phyloP scores from a whole-genome alignment of 2,888 invertebrate species.

The Ornithoptera priamus region DNA sequence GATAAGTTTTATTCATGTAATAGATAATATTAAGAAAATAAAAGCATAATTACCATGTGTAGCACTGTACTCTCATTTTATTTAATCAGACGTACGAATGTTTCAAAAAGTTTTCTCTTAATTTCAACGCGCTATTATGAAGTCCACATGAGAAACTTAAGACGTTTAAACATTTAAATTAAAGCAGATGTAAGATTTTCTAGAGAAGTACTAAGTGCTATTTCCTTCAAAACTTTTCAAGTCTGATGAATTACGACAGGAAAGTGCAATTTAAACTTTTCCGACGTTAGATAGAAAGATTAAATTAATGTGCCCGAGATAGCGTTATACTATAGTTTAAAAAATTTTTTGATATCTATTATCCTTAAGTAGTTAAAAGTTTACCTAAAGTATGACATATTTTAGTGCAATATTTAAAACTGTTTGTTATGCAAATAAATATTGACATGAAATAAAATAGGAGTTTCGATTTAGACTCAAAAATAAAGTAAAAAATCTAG shows the following conservation, averaged over 20 bases:
- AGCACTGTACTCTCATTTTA: not conserved
- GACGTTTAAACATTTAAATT: conserved; percentile 24
- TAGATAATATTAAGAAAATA: too few relatives aligned
- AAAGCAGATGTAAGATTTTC: conserved; percentile 25
- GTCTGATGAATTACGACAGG: conserved; percentile 28
- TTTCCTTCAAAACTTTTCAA: conserved; percentile 27
- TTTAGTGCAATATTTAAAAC: too few relatives aligned
- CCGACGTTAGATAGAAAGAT: conserved; percentile 18
- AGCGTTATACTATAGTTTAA: conserved; percentile 2
- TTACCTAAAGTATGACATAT: too few relatives aligned
- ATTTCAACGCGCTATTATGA: conserved; percentile 9
- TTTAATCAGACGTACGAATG: not conserved
- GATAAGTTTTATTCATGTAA: too few relatives aligned
- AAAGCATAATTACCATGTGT: not conserved
- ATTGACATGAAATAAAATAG: too few relatives aligned
- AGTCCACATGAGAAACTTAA: conserved; percentile 12
- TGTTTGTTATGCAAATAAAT: too few relatives aligned
- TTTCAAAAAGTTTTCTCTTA: conserved; percentile 2
- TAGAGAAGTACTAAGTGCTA: conserved; percentile 22
- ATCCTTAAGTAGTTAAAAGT: not conserved
- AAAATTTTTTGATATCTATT: not conserved
- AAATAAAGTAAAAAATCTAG: not conserved
- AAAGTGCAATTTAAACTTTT: conserved; percentile 27
- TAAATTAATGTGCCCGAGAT: conserved; percentile 19
- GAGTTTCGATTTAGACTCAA: not conserved